Evolutionary conservation across 2,888 invertebrate species (phyloP), one percentile per base, ranked within the genome.

Genomic region (Lottia gigantea): DNA sequence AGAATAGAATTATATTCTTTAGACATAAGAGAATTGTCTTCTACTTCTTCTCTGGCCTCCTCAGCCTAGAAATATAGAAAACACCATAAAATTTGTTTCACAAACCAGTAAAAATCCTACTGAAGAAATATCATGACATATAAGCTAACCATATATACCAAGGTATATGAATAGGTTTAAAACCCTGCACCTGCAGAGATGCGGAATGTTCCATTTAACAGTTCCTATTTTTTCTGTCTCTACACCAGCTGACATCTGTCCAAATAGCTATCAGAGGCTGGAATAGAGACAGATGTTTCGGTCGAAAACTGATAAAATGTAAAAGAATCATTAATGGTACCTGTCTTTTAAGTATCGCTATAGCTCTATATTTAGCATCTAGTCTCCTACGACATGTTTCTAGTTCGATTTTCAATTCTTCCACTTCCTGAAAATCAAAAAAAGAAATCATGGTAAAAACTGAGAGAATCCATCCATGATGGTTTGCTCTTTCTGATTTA

Each of bases 311-410:
- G n/a, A n/a, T n/a, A n/a, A 31, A 31, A 31, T 31, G 31, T 31
- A 31, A 31, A 31, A 31, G 2, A 31, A 31, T 31, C 6, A 4
- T 31, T 2, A 31, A 40, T 6, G 40, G 47, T 73, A 85, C 86
- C 82, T 86, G 84, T 63, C 80, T 73, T 71, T 79, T 80, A 8
- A 86, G 75, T 23, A 86, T 83, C 63, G 81, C 78, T 62, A 86
- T 85, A 31, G 86, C 85, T 72, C 81, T 78, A 73, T 84, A 85
- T 73, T 85, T 85, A 62, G 86, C 82, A 72, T 85, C 84, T 23
- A 85, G 75, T 62, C 83, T 76, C 67, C 78, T 79, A 64, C 83
- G 82, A 77, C 84, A 84, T 14, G 79, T 81, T 62, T 86, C 84
- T 49, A 86, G 67, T 65, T 86, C 85, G 26, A 74, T 71, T 64